Base-by-base conservation (phyloP, 2,797 vertebrate genomes). In the Pantherophis alleghaniensis region DNA sequence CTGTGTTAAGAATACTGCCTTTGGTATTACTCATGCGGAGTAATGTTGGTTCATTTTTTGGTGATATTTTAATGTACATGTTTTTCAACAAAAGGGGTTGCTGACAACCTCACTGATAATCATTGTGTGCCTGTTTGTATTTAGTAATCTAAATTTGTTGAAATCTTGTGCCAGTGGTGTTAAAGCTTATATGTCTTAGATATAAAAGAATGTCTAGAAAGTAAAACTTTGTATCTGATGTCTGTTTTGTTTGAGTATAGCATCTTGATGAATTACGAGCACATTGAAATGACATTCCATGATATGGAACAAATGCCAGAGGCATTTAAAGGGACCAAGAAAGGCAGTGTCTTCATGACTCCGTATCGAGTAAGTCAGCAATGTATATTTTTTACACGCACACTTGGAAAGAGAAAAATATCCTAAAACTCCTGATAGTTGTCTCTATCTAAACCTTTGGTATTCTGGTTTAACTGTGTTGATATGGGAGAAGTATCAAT, bases 311-410 rank as follows among this genome's bases (percentile, higher is more conserved):
- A 96, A 0, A 97, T 99, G 92, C 98, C 98, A 0, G 99, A 99
- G 93, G 97, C 98, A 87, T 99, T 99, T 98, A 98, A 97, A 95
- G 99, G 99, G 96, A 99, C 98, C 97, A 99, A 98, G 98, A 99
- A 99, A 94, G 99, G 99, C 94, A 98, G 98, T 26, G 61, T 99
- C 93, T 99, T 98, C 97, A 97, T 99, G 24, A 99, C 99, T 94
- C 99, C 99, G 0, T 99, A 99, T 98, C 97, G 99, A 98, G 99
- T 99, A 96, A 97, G 98, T 97, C 56, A 74, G 26, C 2, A 37
- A 47, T 5, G 74, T 79, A n/a, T 91, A 7, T 74, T 74, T 74
- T 20, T 87, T 61, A 53, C n/a, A 88, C 61, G 12, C 88, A 26
- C 24, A 12, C 57, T 26, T 61, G 42, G n/a, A 69, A 56, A 53